A percentile compares a stretch with the other conserved stretches of the same genome.
phyloP scores from a whole-genome alignment of 2,888 invertebrate species.

The Melanotus villosus region DNA sequence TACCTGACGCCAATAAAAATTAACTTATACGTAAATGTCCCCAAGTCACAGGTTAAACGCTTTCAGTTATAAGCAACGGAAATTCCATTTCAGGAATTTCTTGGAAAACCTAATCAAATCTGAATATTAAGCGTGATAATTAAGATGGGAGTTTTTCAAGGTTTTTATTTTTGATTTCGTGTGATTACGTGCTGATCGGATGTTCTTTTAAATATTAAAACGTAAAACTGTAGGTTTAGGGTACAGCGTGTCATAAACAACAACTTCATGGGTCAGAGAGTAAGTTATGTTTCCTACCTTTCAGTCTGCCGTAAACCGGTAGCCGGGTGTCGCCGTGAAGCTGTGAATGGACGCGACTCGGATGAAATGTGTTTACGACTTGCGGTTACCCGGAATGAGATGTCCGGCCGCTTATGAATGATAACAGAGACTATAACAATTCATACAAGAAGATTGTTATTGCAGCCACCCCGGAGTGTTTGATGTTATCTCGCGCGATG shows the following conservation, averaged over 20 bases:
- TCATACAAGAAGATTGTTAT: conserved; percentile 60
- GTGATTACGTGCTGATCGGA: conserved; percentile 27
- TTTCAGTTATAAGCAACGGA: no score
- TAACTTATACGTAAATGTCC: no score
- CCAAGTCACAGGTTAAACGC: no score
- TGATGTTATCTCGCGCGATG: conserved; percentile 63
- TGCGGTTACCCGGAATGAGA: conserved; percentile 58
- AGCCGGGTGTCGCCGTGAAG: conserved; percentile 52
- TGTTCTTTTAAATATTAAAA: conserved; percentile 1
- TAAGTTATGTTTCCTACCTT: conserved; percentile 46
- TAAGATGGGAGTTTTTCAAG: no score
- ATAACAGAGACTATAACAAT: conserved; percentile 56
- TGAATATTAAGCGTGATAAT: no score
- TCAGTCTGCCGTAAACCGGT: conserved; percentile 50
- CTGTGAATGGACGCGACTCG: conserved; percentile 55
- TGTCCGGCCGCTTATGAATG: conserved; percentile 57
- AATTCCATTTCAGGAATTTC: no score
- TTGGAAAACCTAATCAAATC: no score
- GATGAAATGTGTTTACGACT: conserved; percentile 58
- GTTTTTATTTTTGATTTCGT: no score
- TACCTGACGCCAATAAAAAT: neutral
- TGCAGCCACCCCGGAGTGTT: conserved; percentile 62
- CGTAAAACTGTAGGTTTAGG: conserved; percentile 21
- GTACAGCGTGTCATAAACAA: conserved; percentile 27
- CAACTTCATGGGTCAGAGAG: conserved; percentile 30